Conservation (phyloP, 2,797 vertebrate species). For the Schizopygopsis pylzovi region DNA sequence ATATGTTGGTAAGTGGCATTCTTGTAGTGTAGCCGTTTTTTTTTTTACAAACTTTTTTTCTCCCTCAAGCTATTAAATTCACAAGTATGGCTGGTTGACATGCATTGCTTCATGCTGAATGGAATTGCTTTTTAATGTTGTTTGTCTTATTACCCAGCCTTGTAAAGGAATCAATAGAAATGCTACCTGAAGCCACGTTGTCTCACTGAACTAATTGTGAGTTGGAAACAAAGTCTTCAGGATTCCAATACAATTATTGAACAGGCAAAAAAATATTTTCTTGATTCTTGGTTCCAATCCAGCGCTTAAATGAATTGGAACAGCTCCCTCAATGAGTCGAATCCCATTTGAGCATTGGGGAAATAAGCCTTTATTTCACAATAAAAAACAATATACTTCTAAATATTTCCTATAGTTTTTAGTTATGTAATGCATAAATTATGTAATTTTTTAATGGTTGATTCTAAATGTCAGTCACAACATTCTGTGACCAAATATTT, state of each 20-base stretch:
- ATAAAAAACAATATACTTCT: not conserved
- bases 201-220: conserved; percentile 69
- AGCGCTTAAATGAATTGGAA: not conserved
- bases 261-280: conserved; percentile 53
- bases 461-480: not conserved
- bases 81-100: conserved; percentile 53
- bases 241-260: conserved; percentile 65
- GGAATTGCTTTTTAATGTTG: conserved; percentile 65
- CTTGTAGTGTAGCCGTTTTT: conserved; percentile 33
- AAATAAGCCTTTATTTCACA: not conserved
- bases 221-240: conserved; percentile 55
- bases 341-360: not conserved
- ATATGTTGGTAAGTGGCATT: conserved; percentile 10
- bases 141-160: conserved; percentile 64
- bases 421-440: not conserved
- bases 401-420: not conserved
- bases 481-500: not conserved
- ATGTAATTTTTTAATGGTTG: not conserved
- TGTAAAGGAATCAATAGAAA: conserved; percentile 67
- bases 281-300: conserved; percentile 9
- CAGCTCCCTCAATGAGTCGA: not conserved
- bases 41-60: not conserved
- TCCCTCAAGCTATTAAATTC: conserved; percentile 42
- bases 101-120: conserved; percentile 53
- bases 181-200: conserved; percentile 66